phyloP scores from a whole-genome alignment of 2,797 vertebrate species.

The Sebastiscus albofasciatus region DNA sequence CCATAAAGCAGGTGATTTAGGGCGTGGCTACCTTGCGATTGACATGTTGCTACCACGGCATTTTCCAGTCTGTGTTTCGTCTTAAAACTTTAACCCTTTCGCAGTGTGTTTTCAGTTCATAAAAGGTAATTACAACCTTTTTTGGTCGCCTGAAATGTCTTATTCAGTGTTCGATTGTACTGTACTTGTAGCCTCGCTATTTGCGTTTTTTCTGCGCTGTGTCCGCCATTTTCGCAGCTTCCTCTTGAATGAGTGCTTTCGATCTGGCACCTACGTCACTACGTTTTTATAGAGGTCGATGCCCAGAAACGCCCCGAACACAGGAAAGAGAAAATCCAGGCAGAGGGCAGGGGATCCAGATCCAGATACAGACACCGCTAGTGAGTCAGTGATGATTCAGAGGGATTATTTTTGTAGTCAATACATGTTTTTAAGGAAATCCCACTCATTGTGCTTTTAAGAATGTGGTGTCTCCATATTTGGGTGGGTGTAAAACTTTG shows the following conservation, averaged over 20 bases:
- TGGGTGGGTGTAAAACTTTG: constrained; percentile 3
- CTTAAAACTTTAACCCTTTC: too few relatives aligned
- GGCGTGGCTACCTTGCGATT: too few relatives aligned
- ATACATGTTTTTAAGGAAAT: background rate
- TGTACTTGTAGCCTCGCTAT: too few relatives aligned
- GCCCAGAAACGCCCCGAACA: background rate
- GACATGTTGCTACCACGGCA: too few relatives aligned
- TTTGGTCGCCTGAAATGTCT: too few relatives aligned
- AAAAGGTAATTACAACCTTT: too few relatives aligned
- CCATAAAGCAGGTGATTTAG: too few relatives aligned
- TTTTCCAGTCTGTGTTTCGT: too few relatives aligned
- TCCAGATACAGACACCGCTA: background rate
- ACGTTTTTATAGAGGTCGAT: too few relatives aligned
- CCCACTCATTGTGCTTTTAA: background rate
- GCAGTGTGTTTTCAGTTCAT: too few relatives aligned
- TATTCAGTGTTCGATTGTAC: too few relatives aligned
- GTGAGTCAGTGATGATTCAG: background rate
- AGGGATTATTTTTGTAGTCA: background rate
- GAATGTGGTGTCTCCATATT: background rate
- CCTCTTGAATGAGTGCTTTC: background rate
- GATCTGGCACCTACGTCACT: background rate
- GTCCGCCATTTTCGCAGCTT: background rate
- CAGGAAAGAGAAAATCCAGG: background rate
- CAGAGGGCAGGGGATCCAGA: background rate
- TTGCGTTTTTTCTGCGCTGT: too few relatives aligned